These are phyloP conservation scores for Trypoxylon attenuatum DNA, from an alignment of 2,888 invertebrate genomes.

Conservation along the genomic window DNA sequence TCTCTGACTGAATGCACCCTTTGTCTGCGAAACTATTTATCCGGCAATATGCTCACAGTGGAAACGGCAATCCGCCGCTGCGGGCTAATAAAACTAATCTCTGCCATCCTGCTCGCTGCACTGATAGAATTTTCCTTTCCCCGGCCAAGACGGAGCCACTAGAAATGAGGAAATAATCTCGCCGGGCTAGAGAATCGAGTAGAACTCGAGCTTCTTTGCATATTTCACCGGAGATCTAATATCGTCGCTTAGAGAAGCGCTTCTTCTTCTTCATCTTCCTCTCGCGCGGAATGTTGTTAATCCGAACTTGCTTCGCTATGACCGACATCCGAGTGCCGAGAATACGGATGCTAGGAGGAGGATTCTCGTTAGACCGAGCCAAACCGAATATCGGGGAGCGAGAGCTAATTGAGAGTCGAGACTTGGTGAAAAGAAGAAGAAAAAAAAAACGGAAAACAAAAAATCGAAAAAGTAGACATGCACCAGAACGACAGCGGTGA, in stretches of 20 bases:
- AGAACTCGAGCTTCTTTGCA: no score
- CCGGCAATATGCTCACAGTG: conserved; percentile 54
- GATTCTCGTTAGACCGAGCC: no score
- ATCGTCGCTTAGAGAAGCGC: no score
- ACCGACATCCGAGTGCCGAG: no score
- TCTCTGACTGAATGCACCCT: conserved; percentile 55
- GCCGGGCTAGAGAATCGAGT: not conserved
- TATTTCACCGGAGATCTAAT: no score
- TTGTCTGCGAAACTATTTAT: conserved; percentile 54
- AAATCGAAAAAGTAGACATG: no score
- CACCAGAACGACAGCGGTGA: conserved; percentile 13
- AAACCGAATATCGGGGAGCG: not conserved
- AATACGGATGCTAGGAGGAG: no score
- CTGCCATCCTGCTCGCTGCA: not conserved
- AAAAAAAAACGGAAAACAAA: no score
- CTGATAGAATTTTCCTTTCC: not conserved
- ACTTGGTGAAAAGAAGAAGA: not conserved
- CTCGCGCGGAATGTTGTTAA: no score
- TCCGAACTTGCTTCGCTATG: no score
- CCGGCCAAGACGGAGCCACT: not conserved
- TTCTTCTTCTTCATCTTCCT: no score
- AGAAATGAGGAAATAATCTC: not conserved
- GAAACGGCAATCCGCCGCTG: conserved; percentile 2
- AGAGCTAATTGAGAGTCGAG: conserved; percentile 14
- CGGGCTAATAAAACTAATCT: not conserved